Base-by-base conservation (phyloP, 37 sponge, comb jelly and placozoan genomes). In the Haliclona indistincta region DNA sequence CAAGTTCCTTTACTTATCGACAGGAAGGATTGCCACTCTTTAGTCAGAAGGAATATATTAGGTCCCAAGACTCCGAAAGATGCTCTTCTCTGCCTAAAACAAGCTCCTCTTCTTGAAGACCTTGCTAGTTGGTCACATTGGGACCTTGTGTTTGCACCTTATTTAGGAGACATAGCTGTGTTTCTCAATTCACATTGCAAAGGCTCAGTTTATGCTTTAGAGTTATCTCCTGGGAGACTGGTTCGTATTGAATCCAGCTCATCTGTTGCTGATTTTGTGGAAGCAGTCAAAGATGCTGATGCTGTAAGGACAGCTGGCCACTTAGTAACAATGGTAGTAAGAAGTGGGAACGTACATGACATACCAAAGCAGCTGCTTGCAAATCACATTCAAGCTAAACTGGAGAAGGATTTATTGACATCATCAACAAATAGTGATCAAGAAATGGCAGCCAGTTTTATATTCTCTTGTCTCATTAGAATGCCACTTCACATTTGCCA, bases 41-140 rank as follows among this genome's bases (percentile, higher is more conserved):
- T n/a, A n/a, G n/a, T n/a, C n/a, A n/a, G n/a, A n/a, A n/a, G n/a
- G 26, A 78, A 78, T 10, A 23, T 63, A 7, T 49, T 84, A 1
- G 85, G 85, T 20, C 73, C 70, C 39, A 56, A 84, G 63, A 74
- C 77, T 7, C 22, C 60, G 32, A 47, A 81, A 1, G 75, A 80
- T 74, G 82, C 88, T 13, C 17, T 75, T 2, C 2, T 20, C 0
- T 75, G 63, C 45, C 76, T 87, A 4, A 8, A 3, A 11, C 29
- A 5, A 7, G 79, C 80, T 47, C 88, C 88, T 32, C 58, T 81
- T 1, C 81, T 87, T 1, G 81, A 71, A 3, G 88, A 87, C 33
- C 65, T 87, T 4, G 29, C 52, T 7, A 37, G 67, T 23, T 87
- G 88, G 88, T 74, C 77, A 30, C 81, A 87, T 34, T 87, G 88